These are phyloP conservation scores for Drosophila arawakana DNA, from an alignment of 1,140 invertebrate genomes.

Conservation along the genomic window DNA sequence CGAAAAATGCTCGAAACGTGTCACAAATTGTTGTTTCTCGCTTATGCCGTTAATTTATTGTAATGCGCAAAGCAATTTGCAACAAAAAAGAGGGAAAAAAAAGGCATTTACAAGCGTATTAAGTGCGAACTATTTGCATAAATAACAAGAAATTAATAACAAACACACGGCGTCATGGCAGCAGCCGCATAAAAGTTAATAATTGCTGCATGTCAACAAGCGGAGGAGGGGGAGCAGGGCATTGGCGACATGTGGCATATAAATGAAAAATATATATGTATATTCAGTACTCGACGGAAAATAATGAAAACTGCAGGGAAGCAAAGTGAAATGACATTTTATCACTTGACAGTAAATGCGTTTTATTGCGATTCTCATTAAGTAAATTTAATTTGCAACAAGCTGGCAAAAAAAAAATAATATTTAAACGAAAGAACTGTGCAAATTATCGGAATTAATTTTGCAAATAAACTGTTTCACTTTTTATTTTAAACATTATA, in stretches of 20 bases:
- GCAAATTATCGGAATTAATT: constrained; percentile 7
- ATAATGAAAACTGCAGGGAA: constrained; percentile 36
- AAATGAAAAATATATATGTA: constrained; percentile 75
- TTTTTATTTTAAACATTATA: not conserved
- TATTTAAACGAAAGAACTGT: constrained; percentile 9
- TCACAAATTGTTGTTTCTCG: constrained; percentile 39
- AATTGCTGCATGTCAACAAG: constrained; percentile 80
- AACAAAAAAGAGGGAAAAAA: constrained; percentile 26
- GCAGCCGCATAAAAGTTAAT: constrained; percentile 80
- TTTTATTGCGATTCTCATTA: constrained; percentile 79
- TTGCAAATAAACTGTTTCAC: constrained; percentile 5
- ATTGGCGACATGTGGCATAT: constrained; percentile 68
- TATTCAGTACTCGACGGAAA: constrained; percentile 15
- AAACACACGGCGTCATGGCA: constrained; percentile 80
- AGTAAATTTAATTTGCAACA: constrained; percentile 78
- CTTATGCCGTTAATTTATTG: constrained; percentile 73
- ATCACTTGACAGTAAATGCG: constrained; percentile 82
- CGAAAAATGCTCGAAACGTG: constrained; percentile 61
- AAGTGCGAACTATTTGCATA: constrained; percentile 83
- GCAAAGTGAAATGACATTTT: constrained; percentile 70
- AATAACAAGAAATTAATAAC: constrained; percentile 84
- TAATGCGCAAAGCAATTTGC: constrained; percentile 73
- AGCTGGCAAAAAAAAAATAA: constrained; percentile 10
- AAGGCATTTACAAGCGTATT: constrained; percentile 70
- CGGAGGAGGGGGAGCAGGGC: constrained; percentile 19